Base-by-base conservation (phyloP, 2,888 invertebrate species). In the Eugnorisma glareosa region DNA sequence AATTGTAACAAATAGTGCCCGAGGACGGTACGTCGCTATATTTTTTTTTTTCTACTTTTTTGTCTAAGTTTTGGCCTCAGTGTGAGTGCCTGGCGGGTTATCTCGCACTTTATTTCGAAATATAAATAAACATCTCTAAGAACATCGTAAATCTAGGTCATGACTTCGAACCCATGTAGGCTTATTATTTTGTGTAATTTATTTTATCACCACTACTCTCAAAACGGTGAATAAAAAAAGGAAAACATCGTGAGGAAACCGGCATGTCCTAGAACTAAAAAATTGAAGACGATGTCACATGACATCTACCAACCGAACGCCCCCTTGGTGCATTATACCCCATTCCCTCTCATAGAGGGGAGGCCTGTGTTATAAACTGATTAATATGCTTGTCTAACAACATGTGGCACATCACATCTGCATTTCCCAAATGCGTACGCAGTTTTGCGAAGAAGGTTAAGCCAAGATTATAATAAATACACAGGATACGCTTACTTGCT, bases 1-100 rank as follows among this genome's bases (percentile, higher is more conserved):
- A 91, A 91, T 91, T 89, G 90, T 89, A 85, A 89, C 84, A 86
- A 90, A 90, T 89, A 82, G 86, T 76, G 73, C 80, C 73, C 8
- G 45, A 85, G 63, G 72, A 68, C 24, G 35, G 54, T n/a, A 51
- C 64, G n/a, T 71, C 2, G 18, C 21, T 8, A 54, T 6, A 15
- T 54, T 24, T 74, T 74, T 76, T 76, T 70, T 82, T 72, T 43
- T 10, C 6, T 11, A 48, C 11, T 37, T 57, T 54, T 71, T 76
- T 63, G 13, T n/a, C 2, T 31, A 18, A 21, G 40, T 21, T 68
- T 54, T 11, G 13, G 59, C n/a, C 54, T 54, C 11, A 13, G 13
- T 54, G n/a, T n/a, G n/a, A n/a, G 54, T 13, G 1, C 13, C 11
- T 54, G 21, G 0, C 0, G 4, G 1, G 8, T 76, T 54, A 15